Conservation (phyloP, 1,140 invertebrate species). For the Drosophila quadrilineata region DNA sequence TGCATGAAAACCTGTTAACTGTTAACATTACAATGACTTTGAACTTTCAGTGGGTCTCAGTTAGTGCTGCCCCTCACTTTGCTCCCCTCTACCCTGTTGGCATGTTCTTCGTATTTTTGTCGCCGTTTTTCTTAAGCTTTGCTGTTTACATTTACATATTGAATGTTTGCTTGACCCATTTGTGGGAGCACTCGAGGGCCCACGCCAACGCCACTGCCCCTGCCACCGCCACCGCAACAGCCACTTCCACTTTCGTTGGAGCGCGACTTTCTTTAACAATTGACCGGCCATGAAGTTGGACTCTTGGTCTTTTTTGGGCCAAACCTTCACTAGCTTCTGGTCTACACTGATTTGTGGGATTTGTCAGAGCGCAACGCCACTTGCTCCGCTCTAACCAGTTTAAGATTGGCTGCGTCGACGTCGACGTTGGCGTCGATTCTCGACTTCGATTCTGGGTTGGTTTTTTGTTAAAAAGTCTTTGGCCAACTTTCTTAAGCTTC, state of each 20-base stretch:
- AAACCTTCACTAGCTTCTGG: no score
- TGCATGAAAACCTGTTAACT: slow-evolving; percentile 58
- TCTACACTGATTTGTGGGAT: no score
- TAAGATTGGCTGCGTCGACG: slow-evolving; percentile 1
- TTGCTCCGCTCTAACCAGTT: slow-evolving; percentile 50
- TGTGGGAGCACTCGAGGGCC: slow-evolving; percentile 51
- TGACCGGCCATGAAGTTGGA: slow-evolving; percentile 11
- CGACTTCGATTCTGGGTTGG: slow-evolving; percentile 38
- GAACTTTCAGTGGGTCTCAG: slow-evolving; percentile 44
- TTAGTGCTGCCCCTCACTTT: slow-evolving; percentile 12
- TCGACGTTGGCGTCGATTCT: slow-evolving; percentile 35
- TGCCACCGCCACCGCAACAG: no score
- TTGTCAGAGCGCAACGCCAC: slow-evolving; percentile 6
- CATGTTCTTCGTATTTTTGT: not conserved
- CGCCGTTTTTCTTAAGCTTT: not conserved
- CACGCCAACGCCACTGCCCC: no score
- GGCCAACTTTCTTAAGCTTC: slow-evolving; percentile 75
- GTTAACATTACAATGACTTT: slow-evolving; percentile 74
- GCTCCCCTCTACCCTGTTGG: no score
- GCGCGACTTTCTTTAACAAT: slow-evolving; percentile 61
- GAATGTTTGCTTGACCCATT: slow-evolving; percentile 72
- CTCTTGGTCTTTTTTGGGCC: not conserved
- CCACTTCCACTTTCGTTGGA: slow-evolving; percentile 73
- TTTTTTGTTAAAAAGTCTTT: slow-evolving; percentile 78
- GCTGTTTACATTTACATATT: slow-evolving; percentile 57